Evolutionary conservation across 2,888 invertebrate species (phyloP).

Genomic region (Epistrophella euchroma): DNA sequence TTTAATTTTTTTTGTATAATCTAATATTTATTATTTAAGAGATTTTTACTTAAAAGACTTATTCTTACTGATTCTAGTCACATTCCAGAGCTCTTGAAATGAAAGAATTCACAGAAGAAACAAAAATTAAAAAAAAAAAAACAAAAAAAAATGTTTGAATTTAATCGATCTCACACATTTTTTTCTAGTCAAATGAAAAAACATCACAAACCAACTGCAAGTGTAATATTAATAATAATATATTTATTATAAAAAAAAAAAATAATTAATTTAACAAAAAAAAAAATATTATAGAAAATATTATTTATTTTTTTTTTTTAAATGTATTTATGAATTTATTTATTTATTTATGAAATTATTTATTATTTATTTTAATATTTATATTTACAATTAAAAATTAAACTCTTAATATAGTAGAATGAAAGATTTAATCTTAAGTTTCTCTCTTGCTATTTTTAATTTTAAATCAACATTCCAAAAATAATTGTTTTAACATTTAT

Average conservation of each 20-base stretch:
- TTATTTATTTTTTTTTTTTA: constrained; percentile 64
- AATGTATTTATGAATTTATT: too few species aligned
- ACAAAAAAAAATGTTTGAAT: constrained; percentile 55
- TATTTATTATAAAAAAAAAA: constrained; percentile 41
- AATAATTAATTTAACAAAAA: constrained; percentile 38
- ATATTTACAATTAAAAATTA: constrained; percentile 50
- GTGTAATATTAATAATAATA: constrained; percentile 65
- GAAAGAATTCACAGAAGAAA: constrained; percentile 38
- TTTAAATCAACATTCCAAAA: constrained; percentile 17
- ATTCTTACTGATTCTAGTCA: constrained; percentile 69
- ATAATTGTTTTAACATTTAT: constrained; percentile 31
- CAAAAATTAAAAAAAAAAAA: neutral
- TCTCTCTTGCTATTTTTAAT: constrained; percentile 4
- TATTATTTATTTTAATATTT: constrained; percentile 54
- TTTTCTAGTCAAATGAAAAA: constrained; percentile 78
- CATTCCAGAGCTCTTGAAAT: constrained; percentile 64
- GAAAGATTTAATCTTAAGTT: constrained; percentile 56
- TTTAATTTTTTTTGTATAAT: constrained; percentile 16
- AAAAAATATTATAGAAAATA: constrained; percentile 65
- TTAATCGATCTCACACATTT: constrained; percentile 61
- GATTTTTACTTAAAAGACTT: constrained; percentile 61
- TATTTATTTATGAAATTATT: constrained; percentile 51
- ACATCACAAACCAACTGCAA: constrained; percentile 50
- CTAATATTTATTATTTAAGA: constrained; percentile 46
- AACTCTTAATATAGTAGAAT: constrained; percentile 58